Evolutionary conservation across 2,888 invertebrate genomes (phyloP).

Genomic region (Bombylius major): DNA sequence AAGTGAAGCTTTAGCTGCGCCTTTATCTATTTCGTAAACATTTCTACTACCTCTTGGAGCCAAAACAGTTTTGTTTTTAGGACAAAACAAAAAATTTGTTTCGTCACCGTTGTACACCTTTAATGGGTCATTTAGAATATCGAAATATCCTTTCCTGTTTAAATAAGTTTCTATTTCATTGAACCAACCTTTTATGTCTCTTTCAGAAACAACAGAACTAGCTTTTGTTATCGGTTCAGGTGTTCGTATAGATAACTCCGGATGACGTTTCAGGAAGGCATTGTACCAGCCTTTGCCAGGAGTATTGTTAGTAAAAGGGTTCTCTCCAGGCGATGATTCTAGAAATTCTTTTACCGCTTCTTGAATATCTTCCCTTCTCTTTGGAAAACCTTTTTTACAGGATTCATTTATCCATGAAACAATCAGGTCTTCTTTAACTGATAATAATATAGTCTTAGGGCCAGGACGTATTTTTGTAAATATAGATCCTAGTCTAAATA

Average conservation of each 20-base stretch:
- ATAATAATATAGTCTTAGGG: background rate
- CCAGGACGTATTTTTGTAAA: background rate
- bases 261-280: background rate
- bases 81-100: background rate
- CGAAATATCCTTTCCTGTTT: no score
- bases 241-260: no score
- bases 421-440: background rate
- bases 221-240: no score
- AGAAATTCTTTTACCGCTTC: background rate
- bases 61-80: constrained; percentile 1
- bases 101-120: constrained; percentile 1
- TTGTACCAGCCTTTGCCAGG: background rate
- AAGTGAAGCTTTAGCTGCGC: background rate
- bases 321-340: rapidly evolving
- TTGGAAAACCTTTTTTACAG: background rate
- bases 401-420: background rate
- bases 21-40: background rate
- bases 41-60: background rate
- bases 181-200: no score
- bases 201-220: no score
- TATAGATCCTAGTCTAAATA: no score
- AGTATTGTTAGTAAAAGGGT: no score
- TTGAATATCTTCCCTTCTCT: background rate
- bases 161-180: background rate
- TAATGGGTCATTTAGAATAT: background rate